Evolutionary conservation across 2,888 invertebrate genomes (phyloP), one percentile per base, ranked within the genome.

Genomic region (Mylabris sibirica): DNA sequence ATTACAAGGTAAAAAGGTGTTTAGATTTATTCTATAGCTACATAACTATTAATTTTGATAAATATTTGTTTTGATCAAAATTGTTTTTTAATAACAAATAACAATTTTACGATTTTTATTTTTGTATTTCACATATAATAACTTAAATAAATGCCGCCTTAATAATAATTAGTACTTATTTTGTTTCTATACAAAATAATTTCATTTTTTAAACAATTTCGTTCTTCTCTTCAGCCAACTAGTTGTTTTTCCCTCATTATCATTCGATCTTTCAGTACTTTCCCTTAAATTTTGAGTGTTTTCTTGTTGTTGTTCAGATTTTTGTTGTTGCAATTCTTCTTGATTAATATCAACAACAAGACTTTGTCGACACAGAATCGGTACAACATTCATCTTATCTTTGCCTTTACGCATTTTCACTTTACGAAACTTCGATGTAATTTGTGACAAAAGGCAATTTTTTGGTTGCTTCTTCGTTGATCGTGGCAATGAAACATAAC

Each of bases 321-420:
- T n/a, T n/a, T n/a, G n/a, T n/a, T n/a, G n/a, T n/a, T n/a, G n/a
- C n/a, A n/a, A n/a, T 69, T 70, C n/a, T 24, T 67, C 44, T 41
- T 59, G 65, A 41, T 65, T 74, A 44, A 90, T 86, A 77, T 90
- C 89, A 12, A 93, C 92, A 4, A 93, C 84, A 3, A 94, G 84
- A 78, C 93, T 93, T 81, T 94, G 94, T 0, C 93, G 87, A 75
- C 93, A 94, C 4, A 94, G 86, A 2, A 89, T 87, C 0, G 93
- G 90, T 0, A 94, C 88, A 0, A 92, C 90, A 66, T 90, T 90
- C 77, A 88, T 86, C 78, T 85, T 86, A 3, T 86, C 82, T 64
- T 83, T 85, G 35, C 76, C 80, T 63, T 82, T 84, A 70, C 88
- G 81, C 81, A 88, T 84, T 78, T 87, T 87, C 0, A 88, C 87